phyloP scores from a whole-genome alignment of 2,113 vertebrate species.

The Siphamia tubifer region DNA sequence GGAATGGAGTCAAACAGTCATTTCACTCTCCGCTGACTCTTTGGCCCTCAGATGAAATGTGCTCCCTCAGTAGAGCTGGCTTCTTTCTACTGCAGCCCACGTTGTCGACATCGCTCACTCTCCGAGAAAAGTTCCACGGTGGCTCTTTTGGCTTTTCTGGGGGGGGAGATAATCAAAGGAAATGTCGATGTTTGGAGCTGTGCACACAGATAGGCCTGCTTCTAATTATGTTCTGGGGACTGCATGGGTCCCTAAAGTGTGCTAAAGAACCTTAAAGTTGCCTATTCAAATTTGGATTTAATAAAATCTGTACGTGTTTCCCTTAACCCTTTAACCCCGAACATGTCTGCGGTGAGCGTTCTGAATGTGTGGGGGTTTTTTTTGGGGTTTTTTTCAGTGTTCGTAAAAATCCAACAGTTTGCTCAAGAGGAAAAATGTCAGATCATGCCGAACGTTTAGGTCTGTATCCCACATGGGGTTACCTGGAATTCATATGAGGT shows the following conservation, averaged over 20 bases:
- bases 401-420: no score
- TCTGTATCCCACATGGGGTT: no score
- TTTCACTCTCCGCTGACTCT: slow-evolving; percentile 71
- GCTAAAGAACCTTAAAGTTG: neutral
- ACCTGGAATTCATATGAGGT: no score
- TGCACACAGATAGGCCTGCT: neutral
- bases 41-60: slow-evolving; percentile 65
- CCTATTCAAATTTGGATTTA: neutral
- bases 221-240: slow-evolving; percentile 10
- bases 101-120: slow-evolving; percentile 8
- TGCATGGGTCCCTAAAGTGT: neutral
- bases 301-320: neutral
- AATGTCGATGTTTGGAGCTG: neutral
- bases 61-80: slow-evolving; percentile 43
- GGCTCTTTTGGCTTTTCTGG: neutral
- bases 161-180: slow-evolving; percentile 25
- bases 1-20: slow-evolving; percentile 72
- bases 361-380: no score
- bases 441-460: no score
- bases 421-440: no score
- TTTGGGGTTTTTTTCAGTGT: no score
- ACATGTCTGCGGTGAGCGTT: no score
- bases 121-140: neutral
- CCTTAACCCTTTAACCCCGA: no score
- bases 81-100: slow-evolving; percentile 16